phyloP scores from a whole-genome alignment of 23 tunicate species.

The Corella eumyota region DNA sequence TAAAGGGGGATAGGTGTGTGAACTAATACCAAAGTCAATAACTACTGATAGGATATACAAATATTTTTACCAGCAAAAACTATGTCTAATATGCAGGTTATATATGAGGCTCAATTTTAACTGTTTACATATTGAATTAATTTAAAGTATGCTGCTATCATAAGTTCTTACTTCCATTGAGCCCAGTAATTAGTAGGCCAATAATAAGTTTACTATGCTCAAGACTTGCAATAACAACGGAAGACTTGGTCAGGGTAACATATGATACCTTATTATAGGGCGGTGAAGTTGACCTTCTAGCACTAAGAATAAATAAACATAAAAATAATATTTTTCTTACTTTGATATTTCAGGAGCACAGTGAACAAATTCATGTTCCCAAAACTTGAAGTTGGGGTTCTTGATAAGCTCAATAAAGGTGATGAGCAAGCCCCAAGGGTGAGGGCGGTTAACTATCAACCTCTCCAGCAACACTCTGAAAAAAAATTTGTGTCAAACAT shows the following conservation, averaged over 20 bases:
- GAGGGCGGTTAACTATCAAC: constrained; percentile 90
- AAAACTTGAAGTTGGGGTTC: constrained; percentile 93
- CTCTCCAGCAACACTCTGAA: constrained; percentile 94
- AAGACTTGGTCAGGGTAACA: neutral
- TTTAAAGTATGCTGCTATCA: no score
- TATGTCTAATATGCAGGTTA: neutral
- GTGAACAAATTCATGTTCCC: constrained; percentile 92
- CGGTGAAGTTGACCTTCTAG: neutral
- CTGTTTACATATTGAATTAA: no score
- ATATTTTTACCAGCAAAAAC: neutral
- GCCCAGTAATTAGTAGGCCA: no score
- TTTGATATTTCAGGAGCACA: constrained; percentile 88
- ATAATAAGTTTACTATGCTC: no score
- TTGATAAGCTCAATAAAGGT: constrained; percentile 96
- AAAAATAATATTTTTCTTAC: constrained; percentile 18
- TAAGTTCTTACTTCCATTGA: no score
- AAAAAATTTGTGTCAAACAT: neutral
- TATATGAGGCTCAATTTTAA: neutral
- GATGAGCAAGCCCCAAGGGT: constrained; percentile 99
- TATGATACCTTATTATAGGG: neutral
- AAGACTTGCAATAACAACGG: no score
- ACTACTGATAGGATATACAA: neutral
- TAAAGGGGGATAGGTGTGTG: no score
- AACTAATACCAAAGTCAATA: no score
- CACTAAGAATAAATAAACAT: neutral